Evolutionary conservation across 2,888 invertebrate species (phyloP).

Genomic region (Eupithecia subfuscata): DNA sequence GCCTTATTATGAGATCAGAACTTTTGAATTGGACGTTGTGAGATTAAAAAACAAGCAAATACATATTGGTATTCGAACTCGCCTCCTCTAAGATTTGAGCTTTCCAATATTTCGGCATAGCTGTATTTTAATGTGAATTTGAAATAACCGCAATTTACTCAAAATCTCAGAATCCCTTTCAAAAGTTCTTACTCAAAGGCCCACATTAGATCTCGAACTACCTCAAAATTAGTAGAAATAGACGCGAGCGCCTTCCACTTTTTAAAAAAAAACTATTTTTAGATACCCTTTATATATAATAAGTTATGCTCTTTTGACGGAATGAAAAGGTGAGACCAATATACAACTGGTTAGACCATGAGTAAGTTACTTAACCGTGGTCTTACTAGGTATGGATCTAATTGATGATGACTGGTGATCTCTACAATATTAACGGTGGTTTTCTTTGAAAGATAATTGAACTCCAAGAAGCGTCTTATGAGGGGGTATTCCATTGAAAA

Average conservation of each 20-base stretch:
- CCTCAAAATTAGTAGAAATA: conserved; percentile 13
- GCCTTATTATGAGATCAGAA: background rate
- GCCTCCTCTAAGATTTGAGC: too few relatives aligned
- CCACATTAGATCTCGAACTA: conserved; percentile 8
- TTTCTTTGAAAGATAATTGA: background rate
- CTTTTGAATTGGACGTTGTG: background rate
- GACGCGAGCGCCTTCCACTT: conserved; percentile 16
- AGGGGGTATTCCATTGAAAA: too few relatives aligned
- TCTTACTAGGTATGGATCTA: background rate
- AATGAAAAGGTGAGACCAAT: background rate
- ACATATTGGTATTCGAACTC: background rate
- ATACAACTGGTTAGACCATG: background rate
- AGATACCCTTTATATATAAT: conserved; percentile 27
- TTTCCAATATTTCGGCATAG: too few relatives aligned
- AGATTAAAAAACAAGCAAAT: background rate
- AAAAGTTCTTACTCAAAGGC: background rate
- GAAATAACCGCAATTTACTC: background rate
- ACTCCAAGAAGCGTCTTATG: too few relatives aligned
- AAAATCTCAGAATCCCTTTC: background rate
- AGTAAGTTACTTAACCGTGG: background rate
- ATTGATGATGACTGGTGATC: background rate
- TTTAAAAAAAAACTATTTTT: conserved; percentile 21
- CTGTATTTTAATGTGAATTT: background rate
- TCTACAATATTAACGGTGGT: background rate
- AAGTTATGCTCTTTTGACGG: conserved; percentile 1